Percentiles rank a stretch among this genome's conserved stretches.
phyloP scores from a whole-genome alignment of 2,113 vertebrate genomes.

The Boulengeromyrus knoepffleri region DNA sequence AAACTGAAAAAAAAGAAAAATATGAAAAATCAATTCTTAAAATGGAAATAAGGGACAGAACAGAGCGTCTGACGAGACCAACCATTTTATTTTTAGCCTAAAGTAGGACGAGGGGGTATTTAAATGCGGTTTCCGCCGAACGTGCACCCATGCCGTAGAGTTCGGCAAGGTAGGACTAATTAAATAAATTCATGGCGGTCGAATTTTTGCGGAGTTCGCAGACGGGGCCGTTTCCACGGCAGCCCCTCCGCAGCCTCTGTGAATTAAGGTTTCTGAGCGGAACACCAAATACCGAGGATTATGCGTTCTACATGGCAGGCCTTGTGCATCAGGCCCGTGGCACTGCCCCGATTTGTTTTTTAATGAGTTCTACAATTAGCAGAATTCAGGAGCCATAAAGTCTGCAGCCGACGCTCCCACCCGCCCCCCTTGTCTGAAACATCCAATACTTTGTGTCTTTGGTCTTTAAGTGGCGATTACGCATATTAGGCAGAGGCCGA shows the following conservation, averaged over 20 bases:
- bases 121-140: not conserved
- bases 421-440: not conserved
- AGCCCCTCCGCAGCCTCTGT: not conserved
- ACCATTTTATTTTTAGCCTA: not conserved
- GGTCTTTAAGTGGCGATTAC: not conserved
- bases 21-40: conserved; percentile 8
- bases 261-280: conserved; percentile 31
- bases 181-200: conserved; percentile 11
- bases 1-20: not conserved
- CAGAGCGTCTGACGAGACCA: not conserved
- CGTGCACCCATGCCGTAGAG: not conserved
- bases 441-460: not conserved
- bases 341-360: conserved; percentile 55
- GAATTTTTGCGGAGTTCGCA: conserved; percentile 18
- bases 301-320: conserved; percentile 43
- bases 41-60: not conserved
- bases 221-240: conserved; percentile 13
- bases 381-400: conserved; percentile 58
- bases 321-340: conserved; percentile 42
- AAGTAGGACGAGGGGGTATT: not conserved
- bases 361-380: conserved; percentile 75
- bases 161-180: conserved; percentile 17
- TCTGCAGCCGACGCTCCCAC: conserved; percentile 11
- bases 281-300: conserved; percentile 36
- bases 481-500: not conserved